A percentile compares a stretch with the other conserved stretches of the same genome.
These are phyloP conservation scores for Anthopleura xanthogrammica DNA, from an alignment of 92 coral and sea anemone species.

Conservation along the genomic window DNA sequence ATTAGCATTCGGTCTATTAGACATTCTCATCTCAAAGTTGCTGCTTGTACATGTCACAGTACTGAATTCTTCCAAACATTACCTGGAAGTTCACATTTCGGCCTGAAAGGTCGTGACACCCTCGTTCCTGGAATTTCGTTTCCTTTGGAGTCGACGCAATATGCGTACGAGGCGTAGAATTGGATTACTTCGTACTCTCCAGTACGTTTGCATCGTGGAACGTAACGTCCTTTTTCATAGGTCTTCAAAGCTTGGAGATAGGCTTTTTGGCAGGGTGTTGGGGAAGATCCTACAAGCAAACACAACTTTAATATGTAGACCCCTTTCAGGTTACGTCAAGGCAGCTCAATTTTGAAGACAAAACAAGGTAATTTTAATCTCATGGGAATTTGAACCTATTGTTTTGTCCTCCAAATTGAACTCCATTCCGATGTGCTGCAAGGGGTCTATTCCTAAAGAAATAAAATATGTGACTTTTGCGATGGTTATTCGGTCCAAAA, in stretches of 20 bases:
- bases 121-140: slow-evolving; percentile 77
- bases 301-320: background rate
- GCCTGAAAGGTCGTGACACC: slow-evolving; percentile 68
- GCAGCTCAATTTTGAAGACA: no score
- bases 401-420: no score
- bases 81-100: slow-evolving; percentile 69
- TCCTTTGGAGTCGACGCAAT: slow-evolving; percentile 76
- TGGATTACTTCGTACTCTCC: slow-evolving; percentile 81
- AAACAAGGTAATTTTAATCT: no score
- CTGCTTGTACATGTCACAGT: background rate
- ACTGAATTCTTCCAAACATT: background rate
- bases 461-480: no score
- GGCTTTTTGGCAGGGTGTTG: slow-evolving; percentile 69
- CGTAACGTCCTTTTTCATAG: slow-evolving; percentile 65
- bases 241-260: slow-evolving; percentile 51
- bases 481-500: no score
- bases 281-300: slow-evolving; percentile 54
- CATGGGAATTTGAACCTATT: no score
- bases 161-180: slow-evolving; percentile 52
- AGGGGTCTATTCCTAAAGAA: no score
- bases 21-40: no score
- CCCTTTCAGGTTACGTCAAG: no score
- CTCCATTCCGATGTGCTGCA: no score
- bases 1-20: no score
- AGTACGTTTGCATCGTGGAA: slow-evolving; percentile 77